Percentiles rank a stretch among this genome's conserved stretches.
These are phyloP conservation scores for Oryzias javanicus DNA, from an alignment of 2,113 vertebrate genomes.

Conservation along the genomic window DNA sequence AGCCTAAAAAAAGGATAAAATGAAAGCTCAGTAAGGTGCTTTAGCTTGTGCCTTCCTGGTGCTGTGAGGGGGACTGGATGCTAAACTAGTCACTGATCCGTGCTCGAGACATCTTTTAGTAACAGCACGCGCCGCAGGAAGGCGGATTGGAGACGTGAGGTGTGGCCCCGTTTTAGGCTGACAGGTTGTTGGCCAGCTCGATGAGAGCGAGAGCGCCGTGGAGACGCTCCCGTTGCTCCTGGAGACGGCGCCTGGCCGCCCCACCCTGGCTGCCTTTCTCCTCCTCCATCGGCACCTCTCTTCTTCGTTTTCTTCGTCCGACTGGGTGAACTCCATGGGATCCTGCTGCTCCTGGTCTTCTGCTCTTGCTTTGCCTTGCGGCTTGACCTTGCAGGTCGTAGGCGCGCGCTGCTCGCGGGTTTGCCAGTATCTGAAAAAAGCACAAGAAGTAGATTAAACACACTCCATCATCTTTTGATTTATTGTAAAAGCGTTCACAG, in stretches of 20 bases:
- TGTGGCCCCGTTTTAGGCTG: conserved; percentile 66
- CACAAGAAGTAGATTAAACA: background rate
- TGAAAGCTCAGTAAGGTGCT: conserved; percentile 97
- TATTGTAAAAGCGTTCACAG: no score
- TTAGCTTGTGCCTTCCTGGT: conserved; percentile 86
- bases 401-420: conserved; percentile 88
- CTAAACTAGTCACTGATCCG: conserved; percentile 56
- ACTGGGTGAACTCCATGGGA: conserved; percentile 90
- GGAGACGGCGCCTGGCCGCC: conserved; percentile 83
- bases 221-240: conserved; percentile 95
- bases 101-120: conserved; percentile 33
- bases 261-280: conserved; percentile 70
- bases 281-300: conserved; percentile 77
- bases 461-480: no score
- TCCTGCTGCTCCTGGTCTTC: conserved; percentile 96
- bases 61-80: conserved; percentile 29
- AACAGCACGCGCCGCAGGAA: conserved; percentile 61
- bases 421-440: conserved; percentile 86
- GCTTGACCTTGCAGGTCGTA: conserved; percentile 81
- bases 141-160: conserved; percentile 34
- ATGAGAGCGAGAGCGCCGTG: conserved; percentile 94
- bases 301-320: conserved; percentile 89
- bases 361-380: conserved; percentile 74
- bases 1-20: conserved; percentile 86
- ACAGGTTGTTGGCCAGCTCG: conserved; percentile 95